phyloP scores from a whole-genome alignment of 1,140 invertebrate species.

The Drosophila fuyamai region DNA sequence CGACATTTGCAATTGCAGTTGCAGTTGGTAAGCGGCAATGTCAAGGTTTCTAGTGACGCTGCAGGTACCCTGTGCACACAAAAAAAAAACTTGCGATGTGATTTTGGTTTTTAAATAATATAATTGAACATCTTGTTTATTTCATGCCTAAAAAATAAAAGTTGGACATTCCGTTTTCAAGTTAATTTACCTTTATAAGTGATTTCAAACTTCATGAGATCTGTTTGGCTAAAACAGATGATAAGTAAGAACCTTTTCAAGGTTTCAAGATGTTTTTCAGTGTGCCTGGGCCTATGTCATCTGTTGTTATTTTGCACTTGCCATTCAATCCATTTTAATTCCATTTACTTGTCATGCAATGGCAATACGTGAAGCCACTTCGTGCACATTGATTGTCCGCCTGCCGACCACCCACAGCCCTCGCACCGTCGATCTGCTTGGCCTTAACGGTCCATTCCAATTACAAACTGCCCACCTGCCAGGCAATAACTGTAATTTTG shows the following conservation, averaged over 20 bases:
- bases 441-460: conserved; percentile 32
- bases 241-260: too few relatives aligned
- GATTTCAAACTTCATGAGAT: neutral
- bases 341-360: conserved; percentile 42
- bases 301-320: conserved; percentile 21
- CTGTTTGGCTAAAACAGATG: neutral
- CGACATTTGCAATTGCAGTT: conserved; percentile 17
- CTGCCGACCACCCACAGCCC: conserved; percentile 7
- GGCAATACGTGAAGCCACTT: neutral
- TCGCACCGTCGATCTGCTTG: neutral
- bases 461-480: conserved; percentile 21
- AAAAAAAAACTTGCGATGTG: neutral
- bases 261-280: neutral
- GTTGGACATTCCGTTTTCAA: too few relatives aligned
- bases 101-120: too few relatives aligned
- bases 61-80: neutral
- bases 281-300: neutral
- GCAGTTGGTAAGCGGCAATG: conserved; percentile 26
- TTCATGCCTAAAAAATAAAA: too few relatives aligned
- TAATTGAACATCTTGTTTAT: too few relatives aligned
- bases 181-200: neutral
- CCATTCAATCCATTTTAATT: conserved; percentile 44
- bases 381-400: conserved; percentile 7
- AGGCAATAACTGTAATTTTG: conserved; percentile 27
- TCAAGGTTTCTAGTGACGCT: conserved; percentile 33